phyloP scores from a whole-genome alignment of 2,888 invertebrate species.

The Diarsia brunnea region DNA sequence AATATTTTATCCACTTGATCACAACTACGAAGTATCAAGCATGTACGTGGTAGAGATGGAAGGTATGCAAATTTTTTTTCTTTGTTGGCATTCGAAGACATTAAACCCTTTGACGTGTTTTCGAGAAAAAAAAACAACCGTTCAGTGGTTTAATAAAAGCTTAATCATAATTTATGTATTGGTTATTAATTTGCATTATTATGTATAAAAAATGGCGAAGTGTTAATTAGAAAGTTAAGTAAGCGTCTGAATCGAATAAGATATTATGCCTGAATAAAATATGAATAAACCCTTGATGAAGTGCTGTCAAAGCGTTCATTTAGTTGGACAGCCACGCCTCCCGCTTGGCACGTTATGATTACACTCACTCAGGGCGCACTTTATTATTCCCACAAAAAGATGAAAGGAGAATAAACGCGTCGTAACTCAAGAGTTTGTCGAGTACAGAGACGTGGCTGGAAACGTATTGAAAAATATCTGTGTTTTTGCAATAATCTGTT shows the following conservation, averaged over 20 bases:
- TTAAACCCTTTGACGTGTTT: neutral
- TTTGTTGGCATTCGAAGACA: neutral
- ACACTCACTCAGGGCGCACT: slow-evolving; percentile 52
- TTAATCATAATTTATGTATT: slow-evolving; percentile 11
- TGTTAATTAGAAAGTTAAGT: slow-evolving; percentile 9
- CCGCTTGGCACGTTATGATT: slow-evolving; percentile 63
- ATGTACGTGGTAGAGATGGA: neutral
- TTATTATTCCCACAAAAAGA: slow-evolving; percentile 45
- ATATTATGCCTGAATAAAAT: slow-evolving; percentile 46
- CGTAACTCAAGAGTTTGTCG: slow-evolving; percentile 22
- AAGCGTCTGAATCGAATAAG: slow-evolving; percentile 40
- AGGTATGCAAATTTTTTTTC: neutral
- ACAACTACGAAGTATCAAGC: neutral
- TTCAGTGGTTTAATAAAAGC: neutral
- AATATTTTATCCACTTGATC: slow-evolving; percentile 14
- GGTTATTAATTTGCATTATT: neutral
- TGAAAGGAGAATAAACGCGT: slow-evolving; percentile 22
- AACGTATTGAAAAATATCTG: slow-evolving; percentile 53
- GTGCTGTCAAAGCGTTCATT: slow-evolving; percentile 60
- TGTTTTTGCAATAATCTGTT: slow-evolving; percentile 77
- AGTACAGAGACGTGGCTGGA: slow-evolving; percentile 42
- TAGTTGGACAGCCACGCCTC: slow-evolving; percentile 69
- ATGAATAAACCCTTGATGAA: slow-evolving; percentile 66
- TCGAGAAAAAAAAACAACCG: neutral
- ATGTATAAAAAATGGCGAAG: neutral